Conservation (phyloP, 37 sponge, comb jelly and placozoan genomes). For the Beroe forskalii region DNA sequence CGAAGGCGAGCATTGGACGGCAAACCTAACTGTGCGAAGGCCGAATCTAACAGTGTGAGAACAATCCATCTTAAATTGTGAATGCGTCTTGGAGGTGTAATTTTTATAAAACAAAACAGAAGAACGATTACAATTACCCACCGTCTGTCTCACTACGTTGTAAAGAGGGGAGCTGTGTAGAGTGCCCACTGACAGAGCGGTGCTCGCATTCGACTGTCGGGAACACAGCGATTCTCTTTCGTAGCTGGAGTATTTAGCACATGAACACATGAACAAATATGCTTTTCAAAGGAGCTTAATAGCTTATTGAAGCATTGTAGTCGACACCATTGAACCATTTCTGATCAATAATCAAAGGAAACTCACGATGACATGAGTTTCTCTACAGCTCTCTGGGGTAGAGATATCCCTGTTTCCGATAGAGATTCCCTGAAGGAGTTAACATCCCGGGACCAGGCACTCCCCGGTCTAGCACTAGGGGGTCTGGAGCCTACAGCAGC, state of each 20-base stretch:
- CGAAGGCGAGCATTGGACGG: no score
- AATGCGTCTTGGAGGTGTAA: no score
- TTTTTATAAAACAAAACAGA: no score
- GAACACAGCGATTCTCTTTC: not conserved
- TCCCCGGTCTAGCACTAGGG: not conserved
- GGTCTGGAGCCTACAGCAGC: not conserved
- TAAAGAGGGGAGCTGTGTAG: slow-evolving; percentile 22
- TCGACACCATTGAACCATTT: no score
- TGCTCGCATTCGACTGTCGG: not conserved
- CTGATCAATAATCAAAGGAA: no score
- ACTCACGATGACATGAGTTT: slow-evolving; percentile 31
- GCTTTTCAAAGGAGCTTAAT: no score
- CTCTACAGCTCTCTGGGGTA: slow-evolving; percentile 13
- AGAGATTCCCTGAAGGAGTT: slow-evolving; percentile 42
- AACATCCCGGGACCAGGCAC: not conserved
- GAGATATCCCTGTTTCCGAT: slow-evolving; percentile 59
- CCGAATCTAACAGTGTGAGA: no score
- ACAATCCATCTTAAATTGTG: no score
- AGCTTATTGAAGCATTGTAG: no score
- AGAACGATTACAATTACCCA: no score
- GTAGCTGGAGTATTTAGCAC: slow-evolving; percentile 19
- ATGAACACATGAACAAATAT: no score
- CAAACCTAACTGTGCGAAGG: no score
- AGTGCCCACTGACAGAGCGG: not conserved
- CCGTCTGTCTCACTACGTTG: slow-evolving; percentile 35